A percentile compares a stretch with the other conserved stretches of the same genome.
Evolutionary conservation across 2,888 invertebrate genomes (phyloP).

Genomic region (Mantis religiosa): DNA sequence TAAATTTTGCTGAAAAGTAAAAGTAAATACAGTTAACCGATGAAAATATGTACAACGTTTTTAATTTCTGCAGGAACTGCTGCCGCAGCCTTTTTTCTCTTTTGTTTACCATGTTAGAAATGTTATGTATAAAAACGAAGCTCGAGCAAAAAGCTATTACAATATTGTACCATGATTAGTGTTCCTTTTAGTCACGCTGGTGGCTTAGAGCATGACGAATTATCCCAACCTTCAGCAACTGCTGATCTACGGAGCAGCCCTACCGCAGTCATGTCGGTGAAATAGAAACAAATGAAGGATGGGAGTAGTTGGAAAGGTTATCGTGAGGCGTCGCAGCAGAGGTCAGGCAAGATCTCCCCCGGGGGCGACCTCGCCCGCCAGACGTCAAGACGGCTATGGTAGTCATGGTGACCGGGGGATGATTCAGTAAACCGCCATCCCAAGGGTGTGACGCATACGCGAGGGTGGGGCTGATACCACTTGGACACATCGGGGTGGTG

Average conservation of each 20-base stretch:
- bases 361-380: not conserved
- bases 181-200: not conserved
- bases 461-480: not conserved
- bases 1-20: no score
- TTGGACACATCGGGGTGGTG: not conserved
- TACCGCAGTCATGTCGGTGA: not conserved
- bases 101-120: no score
- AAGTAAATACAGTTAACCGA: no score
- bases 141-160: no score
- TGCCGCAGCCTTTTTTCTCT: no score
- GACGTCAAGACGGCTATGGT: not conserved
- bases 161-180: no score
- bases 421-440: slow-evolving; percentile 1
- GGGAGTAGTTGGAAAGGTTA: not conserved
- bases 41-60: no score
- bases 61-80: no score
- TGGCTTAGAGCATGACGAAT: not conserved
- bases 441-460: slow-evolving; percentile 2
- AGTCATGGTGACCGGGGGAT: slow-evolving; percentile 12
- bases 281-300: not conserved
- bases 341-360: not conserved
- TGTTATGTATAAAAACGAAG: no score
- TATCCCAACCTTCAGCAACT: not conserved
- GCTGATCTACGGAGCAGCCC: not conserved
- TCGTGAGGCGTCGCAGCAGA: not conserved